phyloP scores from a whole-genome alignment of 2,888 invertebrate species.

The Tetragnatha montana region DNA sequence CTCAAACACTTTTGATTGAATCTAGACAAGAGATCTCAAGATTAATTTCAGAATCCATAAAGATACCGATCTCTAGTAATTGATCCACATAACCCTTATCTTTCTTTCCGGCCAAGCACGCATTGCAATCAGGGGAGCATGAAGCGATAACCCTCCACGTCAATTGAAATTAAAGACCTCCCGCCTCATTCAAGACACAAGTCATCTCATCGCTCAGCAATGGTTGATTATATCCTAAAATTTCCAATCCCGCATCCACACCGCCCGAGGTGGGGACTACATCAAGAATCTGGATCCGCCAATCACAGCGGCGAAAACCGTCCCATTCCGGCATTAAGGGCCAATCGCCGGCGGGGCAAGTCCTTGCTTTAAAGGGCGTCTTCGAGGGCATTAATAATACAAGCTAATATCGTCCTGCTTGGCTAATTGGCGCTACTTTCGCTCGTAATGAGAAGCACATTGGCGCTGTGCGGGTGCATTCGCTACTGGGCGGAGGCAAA shows the following conservation, averaged over 20 bases:
- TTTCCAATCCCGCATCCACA: constrained; percentile 20
- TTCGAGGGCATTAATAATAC: constrained; percentile 37
- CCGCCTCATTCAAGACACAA: constrained; percentile 4
- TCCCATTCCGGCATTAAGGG: constrained; percentile 23
- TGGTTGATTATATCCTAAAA: constrained; percentile 41
- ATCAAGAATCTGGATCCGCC: background rate
- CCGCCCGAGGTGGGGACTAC: background rate
- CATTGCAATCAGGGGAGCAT: background rate
- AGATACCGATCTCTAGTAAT: background rate
- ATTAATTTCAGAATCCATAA: background rate
- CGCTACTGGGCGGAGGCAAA: constrained; percentile 10
- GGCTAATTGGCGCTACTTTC: constrained; percentile 52
- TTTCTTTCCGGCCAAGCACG: background rate
- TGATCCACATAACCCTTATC: background rate
- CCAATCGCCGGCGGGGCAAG: constrained; percentile 24
- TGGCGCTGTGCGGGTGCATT: constrained; percentile 19
- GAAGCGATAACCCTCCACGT: background rate
- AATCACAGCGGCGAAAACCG: constrained; percentile 21
- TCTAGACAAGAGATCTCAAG: background rate
- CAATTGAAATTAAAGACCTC: constrained; percentile 15
- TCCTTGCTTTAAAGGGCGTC: background rate
- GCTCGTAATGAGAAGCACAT: constrained; percentile 36
- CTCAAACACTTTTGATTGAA: background rate
- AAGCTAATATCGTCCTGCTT: constrained; percentile 4
- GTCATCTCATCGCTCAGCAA: constrained; percentile 19